Conservation (phyloP, 2,888 invertebrate genomes). For the Punctoribates punctum region DNA sequence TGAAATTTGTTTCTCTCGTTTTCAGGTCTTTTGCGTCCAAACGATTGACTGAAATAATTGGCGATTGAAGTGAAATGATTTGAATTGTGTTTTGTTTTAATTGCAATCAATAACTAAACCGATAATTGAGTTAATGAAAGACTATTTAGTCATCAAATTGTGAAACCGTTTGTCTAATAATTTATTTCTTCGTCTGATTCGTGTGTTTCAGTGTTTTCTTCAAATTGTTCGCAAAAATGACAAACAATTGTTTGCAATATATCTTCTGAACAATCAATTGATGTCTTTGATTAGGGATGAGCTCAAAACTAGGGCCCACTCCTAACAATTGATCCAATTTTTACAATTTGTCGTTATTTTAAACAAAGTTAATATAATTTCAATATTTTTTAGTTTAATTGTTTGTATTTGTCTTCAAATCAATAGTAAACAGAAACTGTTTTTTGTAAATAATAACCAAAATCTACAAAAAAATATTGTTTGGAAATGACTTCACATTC, state of each 20-base stretch:
- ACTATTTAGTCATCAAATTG: too few species aligned
- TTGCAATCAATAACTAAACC: neutral
- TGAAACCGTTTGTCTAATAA: neutral
- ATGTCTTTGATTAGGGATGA: neutral
- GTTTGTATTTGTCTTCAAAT: neutral
- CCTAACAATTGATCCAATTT: neutral
- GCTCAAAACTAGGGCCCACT: slow-evolving; percentile 5
- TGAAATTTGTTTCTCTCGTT: neutral
- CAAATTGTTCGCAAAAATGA: neutral
- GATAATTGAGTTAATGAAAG: too few species aligned
- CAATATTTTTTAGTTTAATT: neutral
- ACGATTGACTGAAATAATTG: slow-evolving; percentile 6
- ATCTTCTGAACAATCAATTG: neutral
- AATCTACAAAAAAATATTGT: too few species aligned
- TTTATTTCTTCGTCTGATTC: neutral
- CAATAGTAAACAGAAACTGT: neutral
- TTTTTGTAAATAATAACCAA: slow-evolving; percentile 17
- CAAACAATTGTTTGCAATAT: slow-evolving; percentile 12
- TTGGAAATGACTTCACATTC: slow-evolving; percentile 40
- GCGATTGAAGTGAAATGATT: neutral
- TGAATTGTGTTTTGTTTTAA: neutral
- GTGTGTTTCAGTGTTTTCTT: neutral
- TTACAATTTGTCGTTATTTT: neutral
- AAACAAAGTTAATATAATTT: neutral
- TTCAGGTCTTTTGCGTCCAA: slow-evolving; percentile 1